Evolutionary conservation across 2,888 invertebrate genomes (phyloP).

Genomic region (Xiphydria camelus): DNA sequence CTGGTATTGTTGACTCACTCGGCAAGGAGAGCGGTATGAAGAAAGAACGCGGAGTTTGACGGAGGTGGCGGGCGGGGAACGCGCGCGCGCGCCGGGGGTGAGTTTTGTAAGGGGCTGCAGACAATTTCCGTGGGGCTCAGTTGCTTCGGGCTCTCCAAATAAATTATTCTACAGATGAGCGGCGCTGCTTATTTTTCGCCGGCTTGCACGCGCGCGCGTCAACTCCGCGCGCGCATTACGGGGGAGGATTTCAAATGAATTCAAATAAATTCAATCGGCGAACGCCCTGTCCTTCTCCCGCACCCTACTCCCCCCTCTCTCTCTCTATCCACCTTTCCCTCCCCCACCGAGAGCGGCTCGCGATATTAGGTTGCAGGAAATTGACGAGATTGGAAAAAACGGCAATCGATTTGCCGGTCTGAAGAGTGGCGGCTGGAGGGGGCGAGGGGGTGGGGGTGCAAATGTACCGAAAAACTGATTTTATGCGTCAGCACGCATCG

Average conservation of each 20-base stretch:
- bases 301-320: no score
- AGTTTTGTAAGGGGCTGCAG: slow-evolving; percentile 51
- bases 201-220: slow-evolving; percentile 5
- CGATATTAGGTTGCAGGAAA: slow-evolving; percentile 13
- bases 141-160: slow-evolving; percentile 47
- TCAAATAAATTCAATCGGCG: slow-evolving; percentile 12
- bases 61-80: slow-evolving; percentile 19
- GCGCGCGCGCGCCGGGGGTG: slow-evolving; percentile 21
- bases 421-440: no score
- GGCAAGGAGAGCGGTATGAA: slow-evolving; percentile 26
- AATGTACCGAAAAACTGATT: slow-evolving; percentile 6
- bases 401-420: slow-evolving; percentile 10
- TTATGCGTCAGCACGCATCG: not conserved
- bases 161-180: slow-evolving; percentile 48
- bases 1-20: slow-evolving; percentile 51
- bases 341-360: no score
- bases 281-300: not conserved
- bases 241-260: slow-evolving; percentile 11
- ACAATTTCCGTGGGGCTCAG: slow-evolving; percentile 51
- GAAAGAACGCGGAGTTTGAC: slow-evolving; percentile 17
- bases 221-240: slow-evolving; percentile 10
- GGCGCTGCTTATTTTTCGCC: slow-evolving; percentile 46
- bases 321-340: no score
- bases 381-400: slow-evolving; percentile 9
- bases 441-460: no score